These are phyloP conservation scores for Epinotia brunnichana DNA, from an alignment of 2,888 invertebrate genomes.

Conservation along the genomic window DNA sequence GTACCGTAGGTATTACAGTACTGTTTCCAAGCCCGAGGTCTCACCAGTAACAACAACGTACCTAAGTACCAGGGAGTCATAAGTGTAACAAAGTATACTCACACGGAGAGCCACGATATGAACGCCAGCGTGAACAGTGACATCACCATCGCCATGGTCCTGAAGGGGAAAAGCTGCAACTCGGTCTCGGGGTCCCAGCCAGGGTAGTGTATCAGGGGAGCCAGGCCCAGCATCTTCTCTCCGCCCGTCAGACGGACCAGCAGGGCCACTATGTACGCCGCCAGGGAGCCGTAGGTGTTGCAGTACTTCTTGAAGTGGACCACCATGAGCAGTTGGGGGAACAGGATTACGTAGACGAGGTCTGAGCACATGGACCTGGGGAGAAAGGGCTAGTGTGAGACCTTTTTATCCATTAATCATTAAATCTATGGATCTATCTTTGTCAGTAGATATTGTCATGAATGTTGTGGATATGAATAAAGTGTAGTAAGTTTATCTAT, in stretches of 20 bases:
- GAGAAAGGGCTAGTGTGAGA: conserved; percentile 28
- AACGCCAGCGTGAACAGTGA: conserved; percentile 91
- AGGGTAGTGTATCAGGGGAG: conserved; percentile 93
- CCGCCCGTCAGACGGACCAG: conserved; percentile 92
- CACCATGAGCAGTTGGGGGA: conserved; percentile 98
- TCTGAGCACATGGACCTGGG: conserved; percentile 98
- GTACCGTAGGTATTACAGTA: too few species aligned
- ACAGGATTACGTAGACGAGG: conserved; percentile 98
- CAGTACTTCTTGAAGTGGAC: conserved; percentile 97
- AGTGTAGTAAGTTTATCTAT: too few species aligned
- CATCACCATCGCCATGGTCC: conserved; percentile 96
- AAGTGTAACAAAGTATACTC: conserved; percentile 54
- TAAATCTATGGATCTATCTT: not conserved
- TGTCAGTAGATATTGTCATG: too few species aligned
- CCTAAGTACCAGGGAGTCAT: not conserved
- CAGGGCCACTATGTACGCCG: conserved; percentile 93
- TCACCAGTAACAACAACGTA: not conserved
- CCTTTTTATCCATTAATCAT: not conserved
- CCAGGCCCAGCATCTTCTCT: conserved; percentile 92
- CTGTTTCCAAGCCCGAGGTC: too few species aligned
- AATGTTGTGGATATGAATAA: too few species aligned
- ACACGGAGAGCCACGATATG: conserved; percentile 93
- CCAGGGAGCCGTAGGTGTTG: conserved; percentile 98
- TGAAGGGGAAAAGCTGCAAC: conserved; percentile 97
- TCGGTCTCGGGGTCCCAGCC: conserved; percentile 90